phyloP scores from a whole-genome alignment of 2,888 invertebrate genomes.

The Arenicola marina region DNA sequence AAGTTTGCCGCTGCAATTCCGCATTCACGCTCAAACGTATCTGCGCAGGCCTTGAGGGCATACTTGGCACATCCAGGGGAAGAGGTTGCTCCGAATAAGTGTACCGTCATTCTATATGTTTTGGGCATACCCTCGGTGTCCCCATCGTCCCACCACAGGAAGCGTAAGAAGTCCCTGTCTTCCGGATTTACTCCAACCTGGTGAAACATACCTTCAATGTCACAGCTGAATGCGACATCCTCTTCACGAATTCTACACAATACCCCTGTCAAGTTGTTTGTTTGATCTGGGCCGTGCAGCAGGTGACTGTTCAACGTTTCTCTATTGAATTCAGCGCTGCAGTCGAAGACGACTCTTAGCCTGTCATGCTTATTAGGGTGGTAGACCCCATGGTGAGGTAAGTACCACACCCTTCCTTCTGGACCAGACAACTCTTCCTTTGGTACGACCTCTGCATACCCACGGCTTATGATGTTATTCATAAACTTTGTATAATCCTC shows the following conservation, averaged over 20 bases:
- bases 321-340: background rate
- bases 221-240: slow-evolving; percentile 1
- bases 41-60: background rate
- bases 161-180: slow-evolving; percentile 1
- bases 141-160: slow-evolving; percentile 3
- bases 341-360: slow-evolving; percentile 4
- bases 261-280: slow-evolving; percentile 3
- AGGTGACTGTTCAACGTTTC: background rate
- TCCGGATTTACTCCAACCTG: background rate
- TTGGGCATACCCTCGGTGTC: background rate
- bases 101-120: slow-evolving; percentile 5
- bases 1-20: background rate
- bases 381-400: slow-evolving; percentile 8
- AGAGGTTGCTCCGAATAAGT: slow-evolving; percentile 2
- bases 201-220: slow-evolving; percentile 9
- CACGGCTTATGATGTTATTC: background rate
- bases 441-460: background rate
- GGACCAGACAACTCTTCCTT: background rate
- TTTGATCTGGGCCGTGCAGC: slow-evolving; percentile 8
- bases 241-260: slow-evolving; percentile 1
- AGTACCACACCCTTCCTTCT: slow-evolving; percentile 1
- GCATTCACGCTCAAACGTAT: background rate
- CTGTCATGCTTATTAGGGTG: background rate
- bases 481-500: background rate
- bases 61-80: background rate